phyloP scores from a whole-genome alignment of 92 coral and sea anemone species.

The Phymanthus crucifer region DNA sequence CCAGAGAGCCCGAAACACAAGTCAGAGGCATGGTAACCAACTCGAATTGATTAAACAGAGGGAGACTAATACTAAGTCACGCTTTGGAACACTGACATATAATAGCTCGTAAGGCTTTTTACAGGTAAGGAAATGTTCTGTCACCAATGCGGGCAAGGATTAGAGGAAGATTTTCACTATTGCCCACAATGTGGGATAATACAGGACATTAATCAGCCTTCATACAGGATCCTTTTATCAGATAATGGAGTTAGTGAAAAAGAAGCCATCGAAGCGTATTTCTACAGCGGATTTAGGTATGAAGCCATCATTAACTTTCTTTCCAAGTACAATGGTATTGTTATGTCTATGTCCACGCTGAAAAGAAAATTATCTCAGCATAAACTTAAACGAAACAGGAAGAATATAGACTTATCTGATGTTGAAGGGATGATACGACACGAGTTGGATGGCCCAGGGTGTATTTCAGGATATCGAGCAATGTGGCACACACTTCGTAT shows the following conservation, averaged over 20 bases:
- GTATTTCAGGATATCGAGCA: constrained; percentile 37
- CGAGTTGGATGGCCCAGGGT: constrained; percentile 50
- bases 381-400: constrained; percentile 21
- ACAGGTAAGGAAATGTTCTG: too few species aligned
- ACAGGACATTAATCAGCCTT: constrained; percentile 15
- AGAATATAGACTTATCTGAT: constrained; percentile 27
- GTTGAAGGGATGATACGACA: constrained; percentile 33
- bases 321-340: background rate
- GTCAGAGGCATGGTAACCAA: too few species aligned
- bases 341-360: background rate
- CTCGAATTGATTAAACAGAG: too few species aligned
- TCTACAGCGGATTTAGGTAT: constrained; percentile 44
- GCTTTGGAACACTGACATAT: too few species aligned
- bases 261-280: constrained; percentile 46
- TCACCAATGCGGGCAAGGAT: background rate
- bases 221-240: constrained; percentile 24
- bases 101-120: too few species aligned
- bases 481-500: constrained; percentile 54
- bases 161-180: background rate
- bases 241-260: constrained; percentile 25
- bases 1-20: too few species aligned
- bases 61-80: too few species aligned
- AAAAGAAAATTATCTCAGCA: background rate
- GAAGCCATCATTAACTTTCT: too few species aligned
- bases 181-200: constrained; percentile 25